Percentiles rank a stretch among this genome's conserved stretches.
Evolutionary conservation across 2,113 vertebrate genomes (phyloP).

Genomic region (Pardalotus punctatus): DNA sequence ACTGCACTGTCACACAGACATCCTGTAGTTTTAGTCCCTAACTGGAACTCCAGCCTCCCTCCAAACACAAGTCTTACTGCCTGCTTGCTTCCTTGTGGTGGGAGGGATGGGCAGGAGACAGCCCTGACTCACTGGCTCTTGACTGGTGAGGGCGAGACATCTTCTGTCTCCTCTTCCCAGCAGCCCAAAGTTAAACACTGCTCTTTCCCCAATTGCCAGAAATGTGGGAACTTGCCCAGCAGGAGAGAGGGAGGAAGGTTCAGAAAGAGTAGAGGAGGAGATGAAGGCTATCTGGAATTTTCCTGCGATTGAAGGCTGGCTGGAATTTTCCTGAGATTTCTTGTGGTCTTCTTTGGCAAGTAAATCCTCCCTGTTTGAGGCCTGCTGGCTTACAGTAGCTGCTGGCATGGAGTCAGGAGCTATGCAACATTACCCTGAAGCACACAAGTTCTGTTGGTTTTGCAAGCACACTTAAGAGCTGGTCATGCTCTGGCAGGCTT

Average conservation of each 20-base stretch:
- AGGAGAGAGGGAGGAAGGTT: neutral
- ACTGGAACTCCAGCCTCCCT: neutral
- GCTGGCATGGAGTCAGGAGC: neutral
- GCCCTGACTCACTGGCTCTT: neutral
- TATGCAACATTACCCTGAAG: neutral
- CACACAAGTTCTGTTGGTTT: neutral
- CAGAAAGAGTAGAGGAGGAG: neutral
- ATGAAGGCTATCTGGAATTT: too few relatives aligned
- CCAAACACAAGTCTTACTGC: neutral
- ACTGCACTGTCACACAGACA: neutral
- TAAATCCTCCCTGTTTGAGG: neutral
- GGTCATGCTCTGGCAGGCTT: neutral
- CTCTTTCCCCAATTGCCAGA: neutral
- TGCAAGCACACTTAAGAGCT: neutral
- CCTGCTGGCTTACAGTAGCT: neutral
- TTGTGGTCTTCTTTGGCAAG: neutral
- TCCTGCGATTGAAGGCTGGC: neutral
- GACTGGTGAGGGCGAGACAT: rapidly evolving
- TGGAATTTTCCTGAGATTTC: neutral
- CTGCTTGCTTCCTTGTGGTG: neutral
- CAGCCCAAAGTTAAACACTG: neutral
- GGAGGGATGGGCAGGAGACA: neutral
- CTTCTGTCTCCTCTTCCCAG: neutral
- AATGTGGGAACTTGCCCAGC: neutral
- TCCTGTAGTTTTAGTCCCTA: neutral